Evolutionary conservation across 2,888 invertebrate genomes (phyloP).

Genomic region (Pseudeuparius sepicola): DNA sequence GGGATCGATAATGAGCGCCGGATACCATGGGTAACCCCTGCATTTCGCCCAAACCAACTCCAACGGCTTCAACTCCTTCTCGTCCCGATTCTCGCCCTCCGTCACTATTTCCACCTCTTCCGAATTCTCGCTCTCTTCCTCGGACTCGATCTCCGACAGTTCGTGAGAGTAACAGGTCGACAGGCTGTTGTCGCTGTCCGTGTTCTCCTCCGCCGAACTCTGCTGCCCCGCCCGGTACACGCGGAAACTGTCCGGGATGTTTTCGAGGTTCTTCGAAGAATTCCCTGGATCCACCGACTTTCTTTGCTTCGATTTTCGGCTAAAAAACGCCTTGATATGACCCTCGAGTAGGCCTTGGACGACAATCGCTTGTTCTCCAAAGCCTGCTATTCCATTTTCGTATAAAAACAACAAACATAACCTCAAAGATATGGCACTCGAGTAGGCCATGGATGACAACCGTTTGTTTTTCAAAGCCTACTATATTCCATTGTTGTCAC

Average conservation of each 20-base stretch:
- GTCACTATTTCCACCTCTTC: constrained; percentile 11
- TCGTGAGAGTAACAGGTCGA: constrained; percentile 41
- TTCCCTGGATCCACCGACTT: no score
- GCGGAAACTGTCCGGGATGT: constrained; percentile 44
- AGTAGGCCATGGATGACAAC: no score
- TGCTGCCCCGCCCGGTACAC: constrained; percentile 42
- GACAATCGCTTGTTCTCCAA: no score
- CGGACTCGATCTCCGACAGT: constrained; percentile 37
- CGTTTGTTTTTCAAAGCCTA: no score
- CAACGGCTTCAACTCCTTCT: constrained; percentile 59
- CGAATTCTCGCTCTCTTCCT: constrained; percentile 35
- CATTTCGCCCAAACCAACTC: constrained; percentile 97
- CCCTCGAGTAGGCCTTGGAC: no score
- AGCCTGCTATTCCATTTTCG: no score
- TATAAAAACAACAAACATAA: constrained; percentile 2
- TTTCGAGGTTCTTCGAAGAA: constrained; percentile 20
- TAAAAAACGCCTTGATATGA: no score
- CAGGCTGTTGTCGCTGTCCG: constrained; percentile 38
- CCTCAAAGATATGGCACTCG: no score
- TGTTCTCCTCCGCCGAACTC: constrained; percentile 36
- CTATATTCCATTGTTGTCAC: no score
- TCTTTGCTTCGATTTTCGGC: no score
- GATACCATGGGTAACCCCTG: constrained; percentile 95
- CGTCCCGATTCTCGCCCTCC: no score
- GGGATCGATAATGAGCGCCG: constrained; percentile 90